phyloP scores from a whole-genome alignment of 2,797 vertebrate genomes.

The Astyanax mexicanus region DNA sequence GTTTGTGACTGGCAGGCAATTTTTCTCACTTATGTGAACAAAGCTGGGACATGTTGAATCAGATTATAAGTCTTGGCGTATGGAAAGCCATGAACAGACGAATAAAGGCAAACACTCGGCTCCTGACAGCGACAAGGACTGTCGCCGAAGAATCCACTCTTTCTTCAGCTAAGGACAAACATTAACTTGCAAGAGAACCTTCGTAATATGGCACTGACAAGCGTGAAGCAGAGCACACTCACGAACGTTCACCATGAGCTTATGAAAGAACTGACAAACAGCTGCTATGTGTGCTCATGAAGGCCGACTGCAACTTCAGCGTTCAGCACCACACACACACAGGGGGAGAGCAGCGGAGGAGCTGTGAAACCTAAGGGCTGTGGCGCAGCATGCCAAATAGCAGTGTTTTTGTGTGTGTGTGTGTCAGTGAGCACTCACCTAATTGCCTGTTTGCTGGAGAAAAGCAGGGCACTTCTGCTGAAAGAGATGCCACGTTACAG shows the following conservation, averaged over 20 bases:
- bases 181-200: neutral
- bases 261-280: constrained; percentile 16
- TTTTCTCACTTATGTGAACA: neutral
- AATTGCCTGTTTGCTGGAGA: constrained; percentile 22
- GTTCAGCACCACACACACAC: constrained; percentile 18
- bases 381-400: constrained; percentile 47
- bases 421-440: constrained; percentile 18
- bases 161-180: neutral
- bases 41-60: neutral
- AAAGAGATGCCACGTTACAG: constrained; percentile 35
- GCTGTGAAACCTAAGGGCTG: neutral
- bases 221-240: constrained; percentile 2
- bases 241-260: neutral
- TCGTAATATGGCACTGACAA: constrained; percentile 2
- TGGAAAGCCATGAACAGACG: neutral
- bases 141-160: neutral
- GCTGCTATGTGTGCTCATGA: constrained; percentile 18
- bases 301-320: constrained; percentile 11
- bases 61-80: neutral
- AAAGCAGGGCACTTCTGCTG: constrained; percentile 22
- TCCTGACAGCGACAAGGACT: neutral
- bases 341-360: constrained; percentile 8
- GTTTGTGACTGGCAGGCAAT: neutral
- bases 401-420: neutral
- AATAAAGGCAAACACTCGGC: neutral